A percentile compares a stretch with the other conserved stretches of the same genome.
phyloP scores from a whole-genome alignment of 2,797 vertebrate species.

The Streptopelia turtur region DNA sequence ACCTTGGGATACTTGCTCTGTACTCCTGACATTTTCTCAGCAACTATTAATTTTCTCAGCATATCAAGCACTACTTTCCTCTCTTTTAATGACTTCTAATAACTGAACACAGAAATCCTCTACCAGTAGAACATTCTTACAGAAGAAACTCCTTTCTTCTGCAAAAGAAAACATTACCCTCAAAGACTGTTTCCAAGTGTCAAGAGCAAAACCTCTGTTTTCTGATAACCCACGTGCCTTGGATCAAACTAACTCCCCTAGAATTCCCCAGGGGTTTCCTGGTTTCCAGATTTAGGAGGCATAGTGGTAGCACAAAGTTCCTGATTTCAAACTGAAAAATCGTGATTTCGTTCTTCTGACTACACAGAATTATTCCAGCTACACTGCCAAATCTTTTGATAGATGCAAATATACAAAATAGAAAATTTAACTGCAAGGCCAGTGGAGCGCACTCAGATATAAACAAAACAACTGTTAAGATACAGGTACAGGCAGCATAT shows the following conservation, averaged over 20 bases:
- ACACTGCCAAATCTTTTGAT: not conserved
- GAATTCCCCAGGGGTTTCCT: not conserved
- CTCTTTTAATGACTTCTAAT: not conserved
- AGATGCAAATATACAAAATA: not conserved
- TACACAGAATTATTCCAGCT: not conserved
- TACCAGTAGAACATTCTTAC: not conserved
- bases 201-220: not conserved
- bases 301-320: not conserved
- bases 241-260: not conserved
- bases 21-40: not conserved
- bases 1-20: not conserved
- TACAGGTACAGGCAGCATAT: not conserved
- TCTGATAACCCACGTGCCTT: not conserved
- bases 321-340: not conserved
- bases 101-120: conserved; percentile 1
- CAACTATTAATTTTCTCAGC: conserved; percentile 18
- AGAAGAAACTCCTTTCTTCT: not conserved
- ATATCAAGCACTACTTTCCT: not conserved
- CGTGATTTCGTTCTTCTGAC: not conserved
- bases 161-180: not conserved
- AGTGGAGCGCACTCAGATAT: not conserved
- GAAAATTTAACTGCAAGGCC: not conserved
- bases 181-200: not conserved
- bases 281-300: not conserved
- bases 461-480: not conserved